These are phyloP conservation scores for Coptodon bakossiorum DNA, from an alignment of 2,113 vertebrate species.

Conservation along the genomic window DNA sequence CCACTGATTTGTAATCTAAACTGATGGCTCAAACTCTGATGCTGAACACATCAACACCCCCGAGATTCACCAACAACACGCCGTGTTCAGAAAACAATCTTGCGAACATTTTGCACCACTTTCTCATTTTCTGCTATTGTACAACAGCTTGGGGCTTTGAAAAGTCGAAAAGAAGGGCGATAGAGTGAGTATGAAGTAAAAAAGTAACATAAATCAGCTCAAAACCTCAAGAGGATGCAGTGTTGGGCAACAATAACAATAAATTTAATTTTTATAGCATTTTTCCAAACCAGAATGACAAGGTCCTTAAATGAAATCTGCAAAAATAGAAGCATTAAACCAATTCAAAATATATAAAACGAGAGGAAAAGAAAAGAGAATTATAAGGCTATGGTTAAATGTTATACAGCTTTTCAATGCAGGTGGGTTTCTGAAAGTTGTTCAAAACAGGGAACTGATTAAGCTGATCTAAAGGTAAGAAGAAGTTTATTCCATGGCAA, in stretches of 20 bases:
- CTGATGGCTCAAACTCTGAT: slow-evolving; percentile 1
- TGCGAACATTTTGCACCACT: not conserved
- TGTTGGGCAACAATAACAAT: not conserved
- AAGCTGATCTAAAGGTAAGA: not conserved
- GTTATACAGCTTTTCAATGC: not conserved
- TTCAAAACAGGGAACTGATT: not conserved
- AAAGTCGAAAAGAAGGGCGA: not conserved
- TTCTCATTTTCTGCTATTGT: not conserved
- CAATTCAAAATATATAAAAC: not conserved
- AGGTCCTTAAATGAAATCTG: not conserved
- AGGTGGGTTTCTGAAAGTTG: not conserved
- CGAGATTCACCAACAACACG: not conserved
- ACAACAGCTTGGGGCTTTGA: not conserved
- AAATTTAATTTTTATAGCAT: not conserved
- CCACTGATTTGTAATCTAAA: not conserved
- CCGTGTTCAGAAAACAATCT: not conserved
- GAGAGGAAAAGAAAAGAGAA: not conserved
- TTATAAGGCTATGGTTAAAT: not conserved
- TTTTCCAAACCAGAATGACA: not conserved
- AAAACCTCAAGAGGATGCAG: not conserved
- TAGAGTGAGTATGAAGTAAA: not conserved
- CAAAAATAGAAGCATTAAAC: not conserved
- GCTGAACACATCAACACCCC: not conserved
- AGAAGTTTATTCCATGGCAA: not conserved
- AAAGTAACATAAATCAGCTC: not conserved